Base-by-base conservation (phyloP, 2,888 invertebrate species). In the Nomada goodeniana region DNA sequence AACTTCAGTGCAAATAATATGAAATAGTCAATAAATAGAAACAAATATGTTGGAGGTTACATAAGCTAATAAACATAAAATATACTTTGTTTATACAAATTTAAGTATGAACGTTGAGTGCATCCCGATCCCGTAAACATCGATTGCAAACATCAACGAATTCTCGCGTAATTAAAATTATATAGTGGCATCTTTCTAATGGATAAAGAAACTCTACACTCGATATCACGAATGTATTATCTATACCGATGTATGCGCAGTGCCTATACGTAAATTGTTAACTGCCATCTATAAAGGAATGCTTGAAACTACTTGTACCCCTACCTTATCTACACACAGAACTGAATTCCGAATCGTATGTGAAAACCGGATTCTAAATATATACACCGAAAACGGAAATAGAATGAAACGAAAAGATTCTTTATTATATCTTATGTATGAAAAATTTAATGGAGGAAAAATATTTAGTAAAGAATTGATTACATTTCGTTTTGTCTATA, bases 51-150 rank as follows among this genome's bases (percentile, higher is more conserved):
- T 15, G 2, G 52, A 52, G 13, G 29, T 71, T 50, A 44, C 18
- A 75, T 75, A 75, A 75, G 70, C 75, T 75, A 47, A 44, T 3
- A 68, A 52, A 60, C n/a, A 15, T 42, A 52, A n/a, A 20, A 59
- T 52, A 52, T 10, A 60, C n/a, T 52, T 57, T 15, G 13, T 57
- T 36, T 15, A 3, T n/a, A 18, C 18, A 23, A 11, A 47, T 10
- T 47, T 47, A 47, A 15, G 15, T 47, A 47, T 2, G 2, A 47
- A 13, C 47, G 47, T 11, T 15, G 47, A 15, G 15, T 47, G 2
- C 15, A 47, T 10, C 3, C 4, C 15, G 47, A 47, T 3, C 4
- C 2, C 15, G 11, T 47, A 47, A 47, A 47, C 15, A 13, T 47
- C 47, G 10, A 47, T 47, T 47, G 15, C 15, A 15, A 26, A 26